phyloP scores from a whole-genome alignment of 1,140 invertebrate genomes.

The Pseudomyrmex dendroicus region DNA sequence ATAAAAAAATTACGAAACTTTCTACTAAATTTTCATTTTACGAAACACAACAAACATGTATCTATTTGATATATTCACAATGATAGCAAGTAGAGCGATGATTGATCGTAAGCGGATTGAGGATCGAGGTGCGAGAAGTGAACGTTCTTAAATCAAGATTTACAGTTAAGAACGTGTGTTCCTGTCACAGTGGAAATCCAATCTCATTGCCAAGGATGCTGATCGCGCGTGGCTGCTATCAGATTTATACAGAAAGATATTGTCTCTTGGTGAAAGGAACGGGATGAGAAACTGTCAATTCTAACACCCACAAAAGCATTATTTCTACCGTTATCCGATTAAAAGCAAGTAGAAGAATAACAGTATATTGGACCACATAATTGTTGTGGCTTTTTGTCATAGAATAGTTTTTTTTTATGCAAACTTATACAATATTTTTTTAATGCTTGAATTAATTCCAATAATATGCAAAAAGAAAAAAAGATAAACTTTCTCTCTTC shows the following conservation, averaged over 20 bases:
- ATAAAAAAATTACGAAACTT: too few species aligned
- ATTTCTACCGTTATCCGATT: background rate
- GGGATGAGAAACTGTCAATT: background rate
- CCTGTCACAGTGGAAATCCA: background rate
- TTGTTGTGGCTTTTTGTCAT: background rate
- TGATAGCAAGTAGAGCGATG: background rate
- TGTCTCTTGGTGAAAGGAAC: background rate
- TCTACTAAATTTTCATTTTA: too few species aligned
- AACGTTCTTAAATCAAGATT: constrained; percentile 52
- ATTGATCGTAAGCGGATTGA: background rate
- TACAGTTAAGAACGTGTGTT: constrained; percentile 23
- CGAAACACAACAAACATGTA: too few species aligned
- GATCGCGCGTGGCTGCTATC: constrained; percentile 26
- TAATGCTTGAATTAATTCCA: background rate
- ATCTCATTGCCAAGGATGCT: constrained; percentile 30
- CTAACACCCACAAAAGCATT: background rate
- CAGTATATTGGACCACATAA: background rate
- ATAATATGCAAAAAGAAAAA: background rate
- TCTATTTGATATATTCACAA: background rate
- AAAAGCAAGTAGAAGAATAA: background rate
- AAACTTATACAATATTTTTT: background rate
- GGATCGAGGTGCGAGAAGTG: background rate
- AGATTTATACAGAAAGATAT: background rate
- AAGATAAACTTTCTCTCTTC: background rate
- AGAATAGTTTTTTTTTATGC: too few species aligned